Base-by-base conservation (phyloP, 2,113 vertebrate genomes). In the Brachionichthys hirsutus region DNA sequence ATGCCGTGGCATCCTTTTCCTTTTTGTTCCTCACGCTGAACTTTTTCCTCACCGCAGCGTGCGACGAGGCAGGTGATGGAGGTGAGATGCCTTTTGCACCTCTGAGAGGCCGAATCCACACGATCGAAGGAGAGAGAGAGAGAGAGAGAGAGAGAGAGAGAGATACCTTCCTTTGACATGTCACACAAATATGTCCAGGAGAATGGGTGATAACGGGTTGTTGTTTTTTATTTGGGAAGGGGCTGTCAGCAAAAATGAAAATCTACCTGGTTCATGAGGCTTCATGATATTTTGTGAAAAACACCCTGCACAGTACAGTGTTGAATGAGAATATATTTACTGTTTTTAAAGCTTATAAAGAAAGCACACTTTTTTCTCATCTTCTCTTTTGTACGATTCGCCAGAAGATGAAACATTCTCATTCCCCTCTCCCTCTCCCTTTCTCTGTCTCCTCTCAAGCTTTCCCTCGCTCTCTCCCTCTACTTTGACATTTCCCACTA, bases 191-290 rank as follows among this genome's bases (percentile, higher is more conserved):
- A 75, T 78, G 74, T 78, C 75, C 72, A 67, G 67, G 66, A 85
- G 86, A 87, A 84, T 74, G 75, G 79, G 59, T 66, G 75, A 83
- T 74, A 78, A 77, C 63, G 76, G 74, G 76, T 55, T 69, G 87
- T n/a, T n/a, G n/a, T n/a, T n/a, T n/a, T n/a, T n/a, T n/a, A n/a
- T 87, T 67, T 79, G 79, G 81, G 73, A 82, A 71, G 60, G 16
- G 77, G 47, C 82, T 89, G 86, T 88, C 84, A 90, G 66, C 75
- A 79, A 75, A 86, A 86, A 81, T 87, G 72, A 82, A 77, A 76
- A 78, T 85, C 83, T 81, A 78, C 72, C 64, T 15, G 71, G 66
- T 85, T 77, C 74, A 84, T n/a, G 70, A 68, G 76, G 77, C 69
- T 81, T 30, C n/a, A n/a, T n/a, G n/a, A n/a, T 14, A 17, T 4